Percentiles rank a stretch among this genome's conserved stretches.
Evolutionary conservation across 2,888 invertebrate species (phyloP).

Genomic region (Proisotoma minuta): DNA sequence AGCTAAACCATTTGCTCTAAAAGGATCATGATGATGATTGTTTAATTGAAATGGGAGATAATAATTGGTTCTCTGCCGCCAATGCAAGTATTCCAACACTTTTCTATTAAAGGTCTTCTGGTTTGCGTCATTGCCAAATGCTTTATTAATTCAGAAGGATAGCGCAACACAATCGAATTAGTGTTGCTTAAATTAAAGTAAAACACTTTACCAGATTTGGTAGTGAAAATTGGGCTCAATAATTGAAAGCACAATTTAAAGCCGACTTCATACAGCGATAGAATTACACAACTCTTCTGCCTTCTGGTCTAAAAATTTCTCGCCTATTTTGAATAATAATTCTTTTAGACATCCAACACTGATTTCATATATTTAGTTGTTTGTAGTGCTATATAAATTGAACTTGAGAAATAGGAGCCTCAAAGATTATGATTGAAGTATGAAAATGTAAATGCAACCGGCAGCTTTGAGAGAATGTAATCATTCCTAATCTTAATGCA

Average conservation of each 20-base stretch:
- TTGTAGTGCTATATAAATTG: too few relatives aligned
- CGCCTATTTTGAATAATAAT: too few relatives aligned
- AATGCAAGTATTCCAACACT: not conserved
- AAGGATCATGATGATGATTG: conserved; percentile 35
- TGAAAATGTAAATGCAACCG: too few relatives aligned
- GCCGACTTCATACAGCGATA: not conserved
- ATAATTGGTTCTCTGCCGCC: conserved; percentile 1
- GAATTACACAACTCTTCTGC: not conserved
- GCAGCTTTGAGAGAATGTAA: too few relatives aligned
- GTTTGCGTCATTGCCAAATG: not conserved
- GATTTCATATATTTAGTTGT: too few relatives aligned
- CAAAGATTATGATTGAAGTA: too few relatives aligned
- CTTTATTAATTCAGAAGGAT: not conserved
- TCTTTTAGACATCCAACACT: too few relatives aligned
- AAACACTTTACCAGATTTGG: conserved; percentile 2
- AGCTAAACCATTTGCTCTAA: conserved; percentile 13
- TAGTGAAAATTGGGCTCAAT: not conserved
- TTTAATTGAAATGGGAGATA: conserved; percentile 27
- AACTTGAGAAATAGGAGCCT: too few relatives aligned
- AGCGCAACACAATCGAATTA: not conserved
- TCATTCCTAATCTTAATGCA: conserved; percentile 12
- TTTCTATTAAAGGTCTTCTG: too few relatives aligned
- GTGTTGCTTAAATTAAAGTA: not conserved
- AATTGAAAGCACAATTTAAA: not conserved
- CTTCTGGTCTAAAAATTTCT: not conserved